phyloP scores from a whole-genome alignment of 92 coral and sea anemone species.

The Metridium senile region DNA sequence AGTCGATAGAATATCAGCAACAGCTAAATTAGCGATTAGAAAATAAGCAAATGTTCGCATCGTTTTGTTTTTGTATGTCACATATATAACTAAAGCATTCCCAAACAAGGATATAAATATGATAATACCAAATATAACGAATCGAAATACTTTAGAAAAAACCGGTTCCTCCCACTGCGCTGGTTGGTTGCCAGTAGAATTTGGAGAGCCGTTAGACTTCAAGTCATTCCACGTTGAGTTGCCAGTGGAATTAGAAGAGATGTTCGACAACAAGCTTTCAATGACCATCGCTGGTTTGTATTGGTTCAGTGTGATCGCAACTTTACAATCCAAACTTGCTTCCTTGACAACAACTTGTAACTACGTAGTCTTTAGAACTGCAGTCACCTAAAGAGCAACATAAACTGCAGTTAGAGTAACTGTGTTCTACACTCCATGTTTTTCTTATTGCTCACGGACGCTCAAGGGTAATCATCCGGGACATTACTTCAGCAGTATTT shows the following conservation, averaged over 20 bases:
- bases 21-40: conserved; percentile 73
- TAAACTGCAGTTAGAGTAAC: not conserved
- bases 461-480: too few species aligned
- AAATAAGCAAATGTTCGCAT: conserved; percentile 69
- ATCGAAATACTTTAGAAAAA: conserved; percentile 37
- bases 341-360: not conserved
- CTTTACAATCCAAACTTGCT: not conserved
- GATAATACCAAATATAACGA: conserved; percentile 33
- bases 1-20: conserved; percentile 64
- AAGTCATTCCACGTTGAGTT: too few species aligned
- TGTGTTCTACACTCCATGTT: not conserved
- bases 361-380: not conserved
- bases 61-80: conserved; percentile 59
- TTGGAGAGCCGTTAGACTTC: too few species aligned
- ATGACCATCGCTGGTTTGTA: conserved; percentile 4
- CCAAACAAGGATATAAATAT: conserved; percentile 59
- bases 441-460: too few species aligned
- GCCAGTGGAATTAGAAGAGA: not conserved
- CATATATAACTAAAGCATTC: conserved; percentile 55
- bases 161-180: conserved; percentile 36
- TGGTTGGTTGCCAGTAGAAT: not conserved
- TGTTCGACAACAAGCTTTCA: not conserved
- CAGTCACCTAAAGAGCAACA: not conserved
- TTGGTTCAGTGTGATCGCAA: not conserved
- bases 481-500: not conserved